Evolutionary conservation across 2,888 invertebrate genomes (phyloP).

Genomic region (Hydroisotoma schaefferi): DNA sequence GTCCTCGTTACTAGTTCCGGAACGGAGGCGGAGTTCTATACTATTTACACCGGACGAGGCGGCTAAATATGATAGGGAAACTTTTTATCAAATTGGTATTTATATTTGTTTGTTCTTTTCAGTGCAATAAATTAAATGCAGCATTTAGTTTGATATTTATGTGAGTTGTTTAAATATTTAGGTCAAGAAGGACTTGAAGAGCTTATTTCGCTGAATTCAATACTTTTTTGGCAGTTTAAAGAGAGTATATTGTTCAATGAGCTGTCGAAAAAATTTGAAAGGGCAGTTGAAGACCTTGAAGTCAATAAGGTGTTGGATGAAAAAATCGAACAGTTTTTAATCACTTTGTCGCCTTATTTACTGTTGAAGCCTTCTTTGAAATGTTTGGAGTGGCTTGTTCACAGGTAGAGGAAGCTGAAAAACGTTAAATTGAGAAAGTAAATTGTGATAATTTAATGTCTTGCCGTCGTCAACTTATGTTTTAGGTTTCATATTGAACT

Average conservation of each 20-base stretch:
- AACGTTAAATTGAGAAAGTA: background rate
- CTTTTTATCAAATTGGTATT: constrained; percentile 77
- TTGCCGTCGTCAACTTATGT: background rate
- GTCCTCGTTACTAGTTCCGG: constrained; percentile 63
- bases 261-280: constrained; percentile 72
- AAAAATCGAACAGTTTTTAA: constrained; percentile 72
- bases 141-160: constrained; percentile 2
- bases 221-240: constrained; percentile 67
- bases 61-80: constrained; percentile 75
- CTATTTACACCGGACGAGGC: constrained; percentile 88
- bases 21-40: constrained; percentile 72
- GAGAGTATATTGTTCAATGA: constrained; percentile 68
- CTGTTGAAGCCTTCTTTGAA: constrained; percentile 79
- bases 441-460: background rate
- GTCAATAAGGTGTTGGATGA: constrained; percentile 72
- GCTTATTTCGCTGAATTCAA: constrained; percentile 67
- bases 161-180: constrained; percentile 48
- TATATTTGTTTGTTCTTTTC: background rate
- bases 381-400: constrained; percentile 91
- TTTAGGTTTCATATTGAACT: constrained; percentile 77
- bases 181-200: constrained; percentile 78
- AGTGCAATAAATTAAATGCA: background rate
- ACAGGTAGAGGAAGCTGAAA: constrained; percentile 55
- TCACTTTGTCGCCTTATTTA: constrained; percentile 82
- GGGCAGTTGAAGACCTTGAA: constrained; percentile 70